Conservation (phyloP, 2,888 invertebrate genomes). For the Marronus borbonicus region DNA sequence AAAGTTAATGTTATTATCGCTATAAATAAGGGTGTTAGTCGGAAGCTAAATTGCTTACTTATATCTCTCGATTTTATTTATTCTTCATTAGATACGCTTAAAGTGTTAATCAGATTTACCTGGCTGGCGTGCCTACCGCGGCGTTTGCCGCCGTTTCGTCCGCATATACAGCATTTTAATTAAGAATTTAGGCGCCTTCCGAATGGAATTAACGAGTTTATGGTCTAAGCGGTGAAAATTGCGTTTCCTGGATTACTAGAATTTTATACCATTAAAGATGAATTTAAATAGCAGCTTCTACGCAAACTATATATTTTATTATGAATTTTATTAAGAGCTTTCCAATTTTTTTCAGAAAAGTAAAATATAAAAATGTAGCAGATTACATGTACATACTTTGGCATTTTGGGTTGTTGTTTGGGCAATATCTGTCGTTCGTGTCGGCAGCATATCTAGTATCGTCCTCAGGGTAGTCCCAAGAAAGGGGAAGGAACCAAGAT, state of each 20-base stretch:
- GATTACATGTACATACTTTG: no score
- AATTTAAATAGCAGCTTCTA: no score
- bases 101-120: conserved; percentile 15
- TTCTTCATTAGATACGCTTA: conserved; percentile 16
- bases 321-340: not conserved
- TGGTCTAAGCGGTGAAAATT: conserved; percentile 4
- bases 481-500: no score
- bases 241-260: not conserved
- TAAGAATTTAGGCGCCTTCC: no score
- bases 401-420: no score
- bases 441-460: no score
- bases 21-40: conserved; percentile 15
- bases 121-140: conserved; percentile 7
- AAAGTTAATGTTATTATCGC: conserved; percentile 6
- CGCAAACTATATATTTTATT: not conserved
- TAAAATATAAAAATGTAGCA: no score
- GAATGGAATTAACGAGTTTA: no score
- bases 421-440: no score
- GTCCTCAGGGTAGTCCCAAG: no score
- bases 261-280: not conserved
- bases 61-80: conserved; percentile 9
- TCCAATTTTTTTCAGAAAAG: no score
- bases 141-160: not conserved
- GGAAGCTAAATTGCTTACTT: conserved; percentile 6
- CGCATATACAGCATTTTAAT: no score